Percentiles rank a stretch among this genome's conserved stretches.
These are phyloP conservation scores for Fregetta grallaria DNA, from an alignment of 2,113 vertebrate species.

Conservation along the genomic window DNA sequence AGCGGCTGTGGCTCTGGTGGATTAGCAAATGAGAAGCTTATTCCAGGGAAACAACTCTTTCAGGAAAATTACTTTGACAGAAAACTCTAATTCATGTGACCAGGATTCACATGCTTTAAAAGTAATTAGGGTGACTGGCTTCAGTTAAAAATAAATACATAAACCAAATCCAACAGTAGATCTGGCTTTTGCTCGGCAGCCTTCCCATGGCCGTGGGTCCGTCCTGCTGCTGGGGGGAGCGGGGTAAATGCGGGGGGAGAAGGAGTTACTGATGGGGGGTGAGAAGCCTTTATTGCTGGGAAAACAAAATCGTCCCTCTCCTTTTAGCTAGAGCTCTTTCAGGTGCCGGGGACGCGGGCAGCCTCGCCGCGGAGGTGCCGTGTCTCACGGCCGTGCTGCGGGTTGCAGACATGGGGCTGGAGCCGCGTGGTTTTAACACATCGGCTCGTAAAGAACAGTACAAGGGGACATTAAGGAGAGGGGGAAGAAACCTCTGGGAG, in stretches of 20 bases:
- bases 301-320: neutral
- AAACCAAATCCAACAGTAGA: neutral
- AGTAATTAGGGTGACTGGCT: neutral
- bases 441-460: neutral
- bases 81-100: neutral
- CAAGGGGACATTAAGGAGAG: fast-evolving
- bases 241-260: neutral
- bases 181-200: neutral
- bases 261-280: neutral
- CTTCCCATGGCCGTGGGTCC: neutral
- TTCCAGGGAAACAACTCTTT: constrained; percentile 22
- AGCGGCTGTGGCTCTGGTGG: fast-evolving
- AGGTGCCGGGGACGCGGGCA: fast-evolving
- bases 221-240: neutral
- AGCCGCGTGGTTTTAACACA: fast-evolving
- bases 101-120: neutral
- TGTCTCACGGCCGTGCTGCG: fast-evolving
- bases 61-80: constrained; percentile 45
- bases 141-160: neutral
- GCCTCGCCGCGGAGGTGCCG: fast-evolving
- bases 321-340: neutral
- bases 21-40: neutral
- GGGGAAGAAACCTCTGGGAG: neutral
- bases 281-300: neutral
- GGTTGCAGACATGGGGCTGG: neutral